Base-by-base conservation (phyloP, 2,113 vertebrate species). In the Lonchura striata region DNA sequence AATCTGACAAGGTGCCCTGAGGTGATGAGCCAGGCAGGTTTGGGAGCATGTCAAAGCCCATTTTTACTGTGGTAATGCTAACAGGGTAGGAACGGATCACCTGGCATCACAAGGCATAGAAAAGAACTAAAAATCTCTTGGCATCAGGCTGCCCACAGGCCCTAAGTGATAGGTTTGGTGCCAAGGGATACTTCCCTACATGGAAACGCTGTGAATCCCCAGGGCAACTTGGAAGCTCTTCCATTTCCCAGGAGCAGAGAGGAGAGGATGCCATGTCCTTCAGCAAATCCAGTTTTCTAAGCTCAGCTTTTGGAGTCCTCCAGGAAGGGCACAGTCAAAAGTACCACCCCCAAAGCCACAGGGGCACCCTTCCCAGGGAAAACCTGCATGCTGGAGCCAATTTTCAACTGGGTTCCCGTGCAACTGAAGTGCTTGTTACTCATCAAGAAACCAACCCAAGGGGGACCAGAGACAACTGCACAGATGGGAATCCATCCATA, bases 121-220 rank as follows among this genome's bases (percentile, higher is more conserved):
- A 24, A 79, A 88, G 11, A 72, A n/a, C 17, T 57, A 41, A 49
- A 88, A 65, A 53, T 9, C 31, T 60, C 63, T 11, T 23, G 10
- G 53, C 65, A 56, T 46, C 53, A 42, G 0, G 11, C 59, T 84
- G 54, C 20, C 28, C 37, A 25, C 42, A 23, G 41, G 56, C 11
- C 56, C 61, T 28, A 27, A 20, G 28, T 0, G 0, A 65, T 0
- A 30, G 16, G 15, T 19, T 13, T 4, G 31, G 42, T 41, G 77
- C 18, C 65, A 54, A 54, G n/a, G 18, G 25, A 66, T 20, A 9
- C 9, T 42, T 13, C 22, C 37, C 37, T 22, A 24, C 0, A 0
- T 28, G 39, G 56, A 63, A 74, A 50, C 0, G 0, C 30, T 59
- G 44, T 1, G 4, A 18, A 27, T 82, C 46, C 57, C 56, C 52